Conservation (phyloP, 2,113 vertebrate genomes). For the Mobula birostris region DNA sequence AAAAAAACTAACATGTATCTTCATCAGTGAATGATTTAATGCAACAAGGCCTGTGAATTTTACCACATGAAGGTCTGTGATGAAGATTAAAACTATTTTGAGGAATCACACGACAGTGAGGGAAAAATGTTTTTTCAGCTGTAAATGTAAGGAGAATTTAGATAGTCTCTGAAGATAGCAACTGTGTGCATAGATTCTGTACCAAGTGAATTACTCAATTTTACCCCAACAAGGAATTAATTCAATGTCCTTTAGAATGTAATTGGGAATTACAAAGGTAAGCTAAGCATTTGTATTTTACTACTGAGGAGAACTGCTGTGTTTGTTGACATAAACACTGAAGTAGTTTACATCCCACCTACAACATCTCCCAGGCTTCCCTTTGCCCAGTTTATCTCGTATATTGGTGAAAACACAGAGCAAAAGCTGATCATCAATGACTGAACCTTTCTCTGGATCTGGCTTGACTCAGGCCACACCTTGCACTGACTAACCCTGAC, state of each 20-base stretch:
- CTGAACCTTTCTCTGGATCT: too few species aligned
- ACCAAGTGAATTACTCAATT: background rate
- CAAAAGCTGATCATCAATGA: too few species aligned
- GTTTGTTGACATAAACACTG: background rate
- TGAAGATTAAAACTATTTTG: background rate
- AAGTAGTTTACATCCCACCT: too few species aligned
- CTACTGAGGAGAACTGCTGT: background rate
- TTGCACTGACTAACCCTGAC: too few species aligned
- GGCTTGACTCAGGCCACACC: too few species aligned
- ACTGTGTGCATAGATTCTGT: too few species aligned
- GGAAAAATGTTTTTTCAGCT: background rate
- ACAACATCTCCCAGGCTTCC: too few species aligned
- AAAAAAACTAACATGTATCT: background rate
- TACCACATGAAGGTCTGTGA: background rate
- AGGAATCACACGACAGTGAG: background rate
- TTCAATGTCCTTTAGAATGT: constrained; percentile 7
- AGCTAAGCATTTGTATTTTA: background rate
- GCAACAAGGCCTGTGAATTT: background rate
- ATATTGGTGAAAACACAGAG: too few species aligned
- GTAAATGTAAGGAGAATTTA: background rate
- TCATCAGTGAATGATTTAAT: background rate
- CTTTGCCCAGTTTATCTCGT: too few species aligned
- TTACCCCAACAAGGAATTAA: background rate
- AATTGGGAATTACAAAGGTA: background rate
- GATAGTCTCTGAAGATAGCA: background rate